Evolutionary conservation across 2,888 invertebrate species (phyloP).

Genomic region (Dascillus cervinus): DNA sequence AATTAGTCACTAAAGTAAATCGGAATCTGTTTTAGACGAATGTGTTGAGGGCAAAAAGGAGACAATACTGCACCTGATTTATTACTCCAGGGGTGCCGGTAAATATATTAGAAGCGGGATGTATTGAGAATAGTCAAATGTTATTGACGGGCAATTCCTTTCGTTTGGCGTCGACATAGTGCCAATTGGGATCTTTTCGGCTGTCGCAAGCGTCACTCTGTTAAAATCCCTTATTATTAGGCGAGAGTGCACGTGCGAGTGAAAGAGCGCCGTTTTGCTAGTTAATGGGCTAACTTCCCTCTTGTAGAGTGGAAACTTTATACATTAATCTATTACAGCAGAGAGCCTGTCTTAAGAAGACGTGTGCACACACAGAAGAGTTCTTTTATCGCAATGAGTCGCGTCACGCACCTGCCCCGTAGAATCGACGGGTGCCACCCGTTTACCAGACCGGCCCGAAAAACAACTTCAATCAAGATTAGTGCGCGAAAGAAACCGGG

Average conservation of each 20-base stretch:
- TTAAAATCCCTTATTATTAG: slow-evolving; percentile 23
- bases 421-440: no score
- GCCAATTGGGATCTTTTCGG: slow-evolving; percentile 8
- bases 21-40: slow-evolving; percentile 9
- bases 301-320: slow-evolving; percentile 33
- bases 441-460: no score
- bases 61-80: slow-evolving; percentile 9
- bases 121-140: no score
- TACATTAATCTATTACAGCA: slow-evolving; percentile 35
- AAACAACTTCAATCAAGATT: slow-evolving; percentile 28
- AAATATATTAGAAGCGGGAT: slow-evolving; percentile 4
- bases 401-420: slow-evolving; percentile 6
- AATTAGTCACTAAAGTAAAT: no score
- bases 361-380: slow-evolving; percentile 16
- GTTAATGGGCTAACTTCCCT: slow-evolving; percentile 34
- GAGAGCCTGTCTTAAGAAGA: slow-evolving; percentile 21
- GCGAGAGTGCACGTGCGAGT: slow-evolving; percentile 21
- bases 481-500: slow-evolving; percentile 23
- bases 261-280: slow-evolving; percentile 27
- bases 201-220: slow-evolving; percentile 18
- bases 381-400: slow-evolving; percentile 6
- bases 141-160: slow-evolving; percentile 1
- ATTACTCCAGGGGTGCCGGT: slow-evolving; percentile 6
- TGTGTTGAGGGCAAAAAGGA: slow-evolving; percentile 4
- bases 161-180: neutral